These are phyloP conservation scores for Oncorhynchus tshawytscha DNA, from an alignment of 2,113 vertebrate genomes.

Conservation along the genomic window DNA sequence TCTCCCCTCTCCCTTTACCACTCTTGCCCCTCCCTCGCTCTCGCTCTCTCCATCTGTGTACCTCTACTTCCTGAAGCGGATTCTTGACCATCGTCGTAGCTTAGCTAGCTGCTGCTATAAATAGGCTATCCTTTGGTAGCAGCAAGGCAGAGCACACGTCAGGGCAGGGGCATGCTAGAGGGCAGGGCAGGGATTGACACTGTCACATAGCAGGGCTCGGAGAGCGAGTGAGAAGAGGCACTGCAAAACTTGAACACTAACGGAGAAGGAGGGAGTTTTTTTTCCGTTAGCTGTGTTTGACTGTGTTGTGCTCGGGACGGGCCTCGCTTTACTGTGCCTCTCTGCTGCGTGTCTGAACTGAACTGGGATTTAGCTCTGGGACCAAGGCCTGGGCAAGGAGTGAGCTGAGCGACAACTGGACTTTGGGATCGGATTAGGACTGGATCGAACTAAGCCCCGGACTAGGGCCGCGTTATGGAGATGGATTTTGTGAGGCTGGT, in stretches of 20 bases:
- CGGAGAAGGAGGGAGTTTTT: constrained; percentile 32
- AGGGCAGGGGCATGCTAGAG: constrained; percentile 21
- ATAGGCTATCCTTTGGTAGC: constrained; percentile 15
- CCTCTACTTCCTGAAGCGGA: constrained; percentile 56
- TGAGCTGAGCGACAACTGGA: background rate
- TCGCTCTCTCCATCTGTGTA: constrained; percentile 14
- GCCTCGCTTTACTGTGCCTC: background rate
- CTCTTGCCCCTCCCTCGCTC: constrained; percentile 9
- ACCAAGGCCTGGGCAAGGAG: background rate
- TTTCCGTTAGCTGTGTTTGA: background rate
- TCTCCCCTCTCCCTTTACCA: constrained; percentile 35
- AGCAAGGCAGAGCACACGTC: constrained; percentile 42
- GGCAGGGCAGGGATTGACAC: constrained; percentile 42
- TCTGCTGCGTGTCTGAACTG: background rate
- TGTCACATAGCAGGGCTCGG: background rate
- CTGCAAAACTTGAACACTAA: constrained; percentile 11
- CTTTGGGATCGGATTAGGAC: background rate
- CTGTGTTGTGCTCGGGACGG: background rate
- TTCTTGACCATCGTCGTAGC: background rate
- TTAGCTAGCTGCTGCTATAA: background rate
- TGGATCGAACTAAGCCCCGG: background rate
- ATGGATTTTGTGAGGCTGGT: constrained; percentile 49
- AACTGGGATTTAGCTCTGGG: background rate
- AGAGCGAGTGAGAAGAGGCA: background rate
- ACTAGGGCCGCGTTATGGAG: background rate